Evolutionary conservation across 2,113 vertebrate genomes (phyloP), one percentile per base, ranked within the genome.

Genomic region (Caracal caracal): DNA sequence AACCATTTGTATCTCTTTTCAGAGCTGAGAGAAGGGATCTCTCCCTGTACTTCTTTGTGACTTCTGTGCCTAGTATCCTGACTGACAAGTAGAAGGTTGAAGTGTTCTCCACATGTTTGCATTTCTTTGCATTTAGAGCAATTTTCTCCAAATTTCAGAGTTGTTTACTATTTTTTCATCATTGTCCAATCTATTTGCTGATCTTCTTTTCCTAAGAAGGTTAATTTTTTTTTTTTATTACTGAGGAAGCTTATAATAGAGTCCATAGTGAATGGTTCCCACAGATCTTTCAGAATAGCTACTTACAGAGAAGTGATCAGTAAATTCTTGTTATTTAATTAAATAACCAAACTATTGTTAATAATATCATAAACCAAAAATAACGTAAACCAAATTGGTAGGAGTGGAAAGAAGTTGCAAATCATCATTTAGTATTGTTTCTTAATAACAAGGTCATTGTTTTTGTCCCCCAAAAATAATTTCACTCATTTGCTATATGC

Each of bases 401-500:
- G 37, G 10, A 93, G 1, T 63, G 1, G 20, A 66, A 91, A 53
- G 3, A 68, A 61, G 10, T 80, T 83, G 17, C 30, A 51, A 87
- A 71, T 88, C 76, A 6, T 91, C 73, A 51, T 9, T 65, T 43
- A 37, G 2, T 59, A 28, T 68, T 68, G 2, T 86, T 88, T 22
- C 30, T 88, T 70, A 92, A 37, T n/a, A 92, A 1, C 6, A 94
- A 95, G 5, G 24, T 68, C 1, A 24, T 82, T 11, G 71, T 28
- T 93, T 86, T 80, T 87, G 10, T 68, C n/a, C 43, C 2, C 33
- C 89, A 59, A 85, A 94, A 89, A 71, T 56, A 16, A 81, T 93
- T 81, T 56, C 68, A 17, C 28, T 28, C 0, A 47, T 40, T 71
- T 80, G 7, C 16, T 66, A 16, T 40, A 6, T 63, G n/a, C 10